A percentile compares a stretch with the other conserved stretches of the same genome.
These are phyloP conservation scores for Indri indri DNA, from an alignment of 2,113 vertebrate genomes.

Conservation along the genomic window DNA sequence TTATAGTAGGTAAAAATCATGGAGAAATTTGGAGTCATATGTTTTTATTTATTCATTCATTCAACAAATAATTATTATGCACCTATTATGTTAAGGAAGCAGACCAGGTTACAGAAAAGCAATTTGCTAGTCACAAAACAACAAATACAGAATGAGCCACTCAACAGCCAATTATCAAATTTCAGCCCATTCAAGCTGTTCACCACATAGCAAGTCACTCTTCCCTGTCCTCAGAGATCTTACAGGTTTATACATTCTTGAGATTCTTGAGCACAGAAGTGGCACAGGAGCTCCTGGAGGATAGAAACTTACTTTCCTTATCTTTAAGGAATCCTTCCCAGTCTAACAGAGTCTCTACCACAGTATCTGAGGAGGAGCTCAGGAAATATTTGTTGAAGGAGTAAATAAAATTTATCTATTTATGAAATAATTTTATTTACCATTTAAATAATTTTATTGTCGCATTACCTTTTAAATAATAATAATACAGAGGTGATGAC, in stretches of 20 bases:
- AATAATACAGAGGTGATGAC: neutral
- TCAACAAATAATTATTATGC: neutral
- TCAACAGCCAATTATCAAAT: neutral
- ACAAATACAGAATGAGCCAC: neutral
- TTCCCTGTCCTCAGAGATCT: neutral
- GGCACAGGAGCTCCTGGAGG: neutral
- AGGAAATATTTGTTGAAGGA: neutral
- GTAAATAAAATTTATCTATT: neutral
- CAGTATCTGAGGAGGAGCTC: neutral
- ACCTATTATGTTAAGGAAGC: neutral
- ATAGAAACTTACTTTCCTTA: no score
- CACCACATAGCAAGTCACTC: neutral
- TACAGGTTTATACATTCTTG: neutral
- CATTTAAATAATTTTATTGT: neutral
- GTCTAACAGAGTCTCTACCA: neutral
- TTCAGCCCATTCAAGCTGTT: neutral
- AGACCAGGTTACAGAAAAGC: neutral
- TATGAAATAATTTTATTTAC: neutral
- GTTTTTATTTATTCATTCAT: neutral
- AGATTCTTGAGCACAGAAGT: neutral
- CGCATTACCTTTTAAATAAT: constrained; percentile 2
- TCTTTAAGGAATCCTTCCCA: neutral
- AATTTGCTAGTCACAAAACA: neutral
- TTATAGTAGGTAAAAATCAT: neutral
- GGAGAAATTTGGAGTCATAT: neutral